phyloP scores from a whole-genome alignment of 2,888 invertebrate species.

The Cataglyphis livida region DNA sequence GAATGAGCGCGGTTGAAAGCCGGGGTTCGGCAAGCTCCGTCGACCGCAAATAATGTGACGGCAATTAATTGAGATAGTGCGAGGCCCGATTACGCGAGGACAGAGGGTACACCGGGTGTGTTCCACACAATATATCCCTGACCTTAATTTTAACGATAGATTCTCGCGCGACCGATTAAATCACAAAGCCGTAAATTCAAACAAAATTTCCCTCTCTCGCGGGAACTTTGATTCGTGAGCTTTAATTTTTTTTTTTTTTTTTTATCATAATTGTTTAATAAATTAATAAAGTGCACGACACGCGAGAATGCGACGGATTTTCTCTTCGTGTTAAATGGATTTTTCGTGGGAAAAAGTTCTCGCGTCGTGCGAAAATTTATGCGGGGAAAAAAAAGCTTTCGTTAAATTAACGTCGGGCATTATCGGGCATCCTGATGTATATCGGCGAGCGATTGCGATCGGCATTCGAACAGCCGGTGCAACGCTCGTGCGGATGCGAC shows the following conservation, averaged over 20 bases:
- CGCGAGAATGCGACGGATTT: background rate
- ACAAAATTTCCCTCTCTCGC: background rate
- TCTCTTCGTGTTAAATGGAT: background rate
- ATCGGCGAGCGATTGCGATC: constrained; percentile 58
- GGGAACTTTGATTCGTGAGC: background rate
- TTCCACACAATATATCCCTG: constrained; percentile 15
- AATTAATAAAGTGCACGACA: background rate
- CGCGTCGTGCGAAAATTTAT: background rate
- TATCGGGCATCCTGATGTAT: background rate
- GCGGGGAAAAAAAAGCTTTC: background rate
- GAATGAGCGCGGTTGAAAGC: constrained; percentile 58
- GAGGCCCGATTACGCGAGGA: constrained; percentile 30
- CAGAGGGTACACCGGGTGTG: constrained; percentile 36
- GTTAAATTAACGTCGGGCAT: background rate
- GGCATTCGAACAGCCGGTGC: constrained; percentile 28
- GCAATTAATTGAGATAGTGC: constrained; percentile 76
- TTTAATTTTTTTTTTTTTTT: background rate
- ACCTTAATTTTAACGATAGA: constrained; percentile 26
- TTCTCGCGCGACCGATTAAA: constrained; percentile 11
- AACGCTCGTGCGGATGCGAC: constrained; percentile 55
- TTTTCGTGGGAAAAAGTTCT: background rate
- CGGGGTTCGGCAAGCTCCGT: constrained; percentile 26
- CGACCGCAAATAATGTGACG: constrained; percentile 77
- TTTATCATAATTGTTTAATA: background rate
- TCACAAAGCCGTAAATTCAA: background rate